Evolutionary conservation across 1,140 invertebrate genomes (phyloP), one percentile per base, ranked within the genome.

Genomic region (Eurosta solidaginis): DNA sequence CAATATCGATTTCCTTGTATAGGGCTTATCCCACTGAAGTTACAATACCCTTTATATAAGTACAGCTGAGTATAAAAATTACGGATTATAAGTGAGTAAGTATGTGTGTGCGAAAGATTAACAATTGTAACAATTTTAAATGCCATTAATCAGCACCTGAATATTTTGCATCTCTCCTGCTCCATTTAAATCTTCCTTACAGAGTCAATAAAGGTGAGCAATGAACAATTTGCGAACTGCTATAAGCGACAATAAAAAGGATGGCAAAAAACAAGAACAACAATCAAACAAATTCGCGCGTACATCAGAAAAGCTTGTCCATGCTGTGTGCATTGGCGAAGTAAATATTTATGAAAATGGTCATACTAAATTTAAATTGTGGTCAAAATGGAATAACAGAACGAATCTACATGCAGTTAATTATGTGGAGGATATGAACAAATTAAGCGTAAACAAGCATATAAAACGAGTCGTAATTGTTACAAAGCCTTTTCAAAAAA

Each of bases 141-240:
- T 59, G 29, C n/a, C 54, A 12, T 59, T 59, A 33, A 59, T 59
- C 12, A 59, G 54, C 54, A 59, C 27, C 54, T 59, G 54, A 59
- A 59, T 59, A 59, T 29, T 29, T 59, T 59, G 54, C 54, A 59
- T 59, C 17, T 33, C 27, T 10, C 17, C 3, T 33, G n/a, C 33
- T 59, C 29, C 54, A 33, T 3, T 29, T n/a, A n/a, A n/a, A 29
- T 14, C 25, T 59, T 59, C n/a, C 3, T 36, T 59, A n/a, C 17
- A 27, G 54, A 3, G 25, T 33, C 27, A 29, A 33, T 33, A 59
- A 59, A 33, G 29, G 12, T 36, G 54, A 29, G 7, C 54, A 59
- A 59, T 33, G 14, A 59, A 59, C 33, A 17, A 14, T n/a, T 5
- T 59, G 25, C 29, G 14, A 7, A 14, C 54, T 14, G 3, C 29